Conservation (phyloP, 2,888 invertebrate species). For the Papilio protenor region DNA sequence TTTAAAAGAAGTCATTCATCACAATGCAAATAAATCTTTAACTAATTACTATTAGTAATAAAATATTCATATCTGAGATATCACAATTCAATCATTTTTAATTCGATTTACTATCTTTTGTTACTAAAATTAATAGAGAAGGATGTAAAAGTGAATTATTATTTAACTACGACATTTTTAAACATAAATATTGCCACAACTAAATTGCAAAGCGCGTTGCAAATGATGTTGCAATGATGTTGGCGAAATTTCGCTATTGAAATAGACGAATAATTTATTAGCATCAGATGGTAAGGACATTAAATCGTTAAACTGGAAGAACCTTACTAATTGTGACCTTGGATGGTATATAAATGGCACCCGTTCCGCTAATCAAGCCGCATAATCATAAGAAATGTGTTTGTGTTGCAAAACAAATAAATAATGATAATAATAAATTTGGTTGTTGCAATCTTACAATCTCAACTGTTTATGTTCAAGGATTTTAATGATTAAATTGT, state of each 20-base stretch:
- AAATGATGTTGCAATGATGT: constrained; percentile 33
- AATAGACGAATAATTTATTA: constrained; percentile 38
- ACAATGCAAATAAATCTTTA: too few species aligned
- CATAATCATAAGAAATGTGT: not conserved
- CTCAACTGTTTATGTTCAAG: not conserved
- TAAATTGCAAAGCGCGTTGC: constrained; percentile 36
- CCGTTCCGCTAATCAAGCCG: not conserved
- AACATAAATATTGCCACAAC: constrained; percentile 26
- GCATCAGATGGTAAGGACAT: constrained; percentile 14
- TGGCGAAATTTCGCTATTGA: constrained; percentile 32
- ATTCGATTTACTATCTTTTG: not conserved
- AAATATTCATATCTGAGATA: too few species aligned
- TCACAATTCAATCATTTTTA: not conserved
- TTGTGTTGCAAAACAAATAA: constrained; percentile 3
- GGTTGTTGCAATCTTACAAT: not conserved
- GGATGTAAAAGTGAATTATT: not conserved
- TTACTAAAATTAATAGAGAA: not conserved
- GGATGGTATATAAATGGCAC: constrained; percentile 1
- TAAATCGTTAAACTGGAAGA: constrained; percentile 16
- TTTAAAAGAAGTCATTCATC: too few species aligned
- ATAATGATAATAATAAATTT: not conserved
- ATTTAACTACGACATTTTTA: constrained; percentile 19
- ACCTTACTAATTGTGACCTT: constrained; percentile 26
- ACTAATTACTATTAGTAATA: too few species aligned
- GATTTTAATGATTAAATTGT: too few species aligned